Base-by-base conservation (phyloP, 2,888 invertebrate genomes). In the Lithophane semibrunnea region DNA sequence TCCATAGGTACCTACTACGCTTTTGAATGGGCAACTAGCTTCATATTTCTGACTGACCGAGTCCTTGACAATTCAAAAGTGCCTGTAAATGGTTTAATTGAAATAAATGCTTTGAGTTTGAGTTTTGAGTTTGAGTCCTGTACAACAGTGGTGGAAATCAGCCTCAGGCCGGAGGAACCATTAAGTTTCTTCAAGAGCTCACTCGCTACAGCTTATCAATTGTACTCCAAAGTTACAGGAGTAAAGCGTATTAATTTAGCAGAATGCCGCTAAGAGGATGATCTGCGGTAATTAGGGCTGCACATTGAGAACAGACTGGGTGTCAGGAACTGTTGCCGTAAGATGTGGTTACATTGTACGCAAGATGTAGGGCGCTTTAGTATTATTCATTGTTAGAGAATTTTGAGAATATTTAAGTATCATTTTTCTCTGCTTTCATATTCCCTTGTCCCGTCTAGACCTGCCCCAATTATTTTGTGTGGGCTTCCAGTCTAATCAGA, bases 231-330 rank as follows among this genome's bases (percentile, higher is more conserved):
- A 66, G 70, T 66, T 82, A 85, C 82, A 88, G 82, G 85, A 90
- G 90, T 87, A 89, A 87, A 88, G 89, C 90, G 89, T 92, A 93
- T 93, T 93, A 93, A 93, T 93, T 92, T 91, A 89, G 89, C 86
- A 88, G 90, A 89, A 91, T 91, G 91, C 91, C 90, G 89, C 90
- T 93, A 91, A 93, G 92, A 92, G 91, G 93, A 93, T 93, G 92
- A 94, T 93, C 93, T 92, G 92, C 83, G 91, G 92, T 93, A 93
- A 93, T 94, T 93, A 93, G 90, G 87, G 87, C 85, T 90, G 92
- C 92, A 93, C 92, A 93, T 93, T 91, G 90, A 84, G 88, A 91
- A 89, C 93, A 92, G 92, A 88, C 89, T 83, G 75, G 75, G 86
- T 90, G 88, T 89, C 89, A 85, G 84, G 81, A 87, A 89, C 89